phyloP scores from a whole-genome alignment of 2,797 vertebrate species.

The Gadopsis marmoratus region DNA sequence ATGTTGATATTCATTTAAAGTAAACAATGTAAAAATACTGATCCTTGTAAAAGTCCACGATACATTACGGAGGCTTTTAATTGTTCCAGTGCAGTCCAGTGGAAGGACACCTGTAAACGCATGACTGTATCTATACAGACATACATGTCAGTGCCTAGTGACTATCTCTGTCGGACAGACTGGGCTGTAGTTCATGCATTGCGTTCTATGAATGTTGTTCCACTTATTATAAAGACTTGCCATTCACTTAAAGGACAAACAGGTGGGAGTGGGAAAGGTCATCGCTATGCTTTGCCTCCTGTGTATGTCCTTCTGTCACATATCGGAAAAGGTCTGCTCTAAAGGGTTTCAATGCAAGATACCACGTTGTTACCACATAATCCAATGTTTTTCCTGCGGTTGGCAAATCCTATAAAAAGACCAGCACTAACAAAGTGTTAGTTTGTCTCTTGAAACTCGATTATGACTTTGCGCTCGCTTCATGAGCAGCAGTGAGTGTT shows the following conservation, averaged over 20 bases:
- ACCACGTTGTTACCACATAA: background rate
- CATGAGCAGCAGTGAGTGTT: background rate
- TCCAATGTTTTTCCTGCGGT: background rate
- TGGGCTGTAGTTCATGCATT: background rate
- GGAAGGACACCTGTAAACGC: background rate
- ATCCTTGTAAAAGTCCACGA: background rate
- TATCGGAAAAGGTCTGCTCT: slow-evolving; percentile 24
- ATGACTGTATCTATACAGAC: slow-evolving; percentile 4
- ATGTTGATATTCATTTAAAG: slow-evolving; percentile 41
- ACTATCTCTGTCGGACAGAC: slow-evolving; percentile 8
- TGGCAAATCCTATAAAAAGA: background rate
- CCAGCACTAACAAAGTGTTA: background rate
- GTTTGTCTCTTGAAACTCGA: background rate
- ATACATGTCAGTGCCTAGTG: background rate
- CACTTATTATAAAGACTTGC: slow-evolving; percentile 20
- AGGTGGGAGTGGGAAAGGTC: slow-evolving; percentile 54
- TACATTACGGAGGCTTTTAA: background rate
- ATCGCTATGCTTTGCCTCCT: slow-evolving; percentile 8
- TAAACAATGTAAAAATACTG: background rate
- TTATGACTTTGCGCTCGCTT: background rate
- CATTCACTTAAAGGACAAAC: slow-evolving; percentile 54
- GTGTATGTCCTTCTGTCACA: slow-evolving; percentile 19
- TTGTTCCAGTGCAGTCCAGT: background rate
- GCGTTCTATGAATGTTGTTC: slow-evolving; percentile 11
- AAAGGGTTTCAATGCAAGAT: slow-evolving; percentile 15